Base-by-base conservation (phyloP, 2,888 invertebrate species). In the Ptilodon capucinus region DNA sequence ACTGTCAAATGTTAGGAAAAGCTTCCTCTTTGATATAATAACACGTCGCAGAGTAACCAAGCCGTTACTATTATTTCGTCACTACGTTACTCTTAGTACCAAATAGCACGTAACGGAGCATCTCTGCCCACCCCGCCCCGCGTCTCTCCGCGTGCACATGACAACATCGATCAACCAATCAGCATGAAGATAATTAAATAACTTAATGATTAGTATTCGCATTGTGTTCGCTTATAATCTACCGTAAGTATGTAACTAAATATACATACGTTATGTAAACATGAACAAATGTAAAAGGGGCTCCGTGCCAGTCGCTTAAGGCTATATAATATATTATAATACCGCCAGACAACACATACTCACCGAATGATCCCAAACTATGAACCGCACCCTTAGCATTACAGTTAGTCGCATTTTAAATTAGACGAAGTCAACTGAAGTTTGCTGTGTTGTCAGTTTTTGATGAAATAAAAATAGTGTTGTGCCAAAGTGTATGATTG, bases 181-280 rank as follows among this genome's bases (percentile, higher is more conserved):
- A 71, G 74, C 64, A 68, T 64, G 74, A 68, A 71, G 58, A 63
- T 76, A 68, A 74, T 78, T 75, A 79, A 85, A 84, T 86, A 86
- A 85, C 83, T 86, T 87, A 85, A 59, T 49, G 48, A 60, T 61
- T 86, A 85, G 79, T 88, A 89, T 90, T 88, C 87, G 88, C 87
- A 84, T 81, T 83, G 79, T 68, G 74, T 76, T 78, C 74, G 71
- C 86, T 86, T 84, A 86, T 53, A 74, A 53, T 65, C 79, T 81
- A 54, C 56, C 51, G 59, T 54, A 48, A 44, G 76, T 78, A 74
- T 74, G 75, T 73, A 71, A 60, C 68, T 64, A 60, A 49, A 69
- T 74, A 76, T 76, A 70, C 71, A 74, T 65, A 76, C 64, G 69
- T 54, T 47, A 46, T 38, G 38, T 38, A 38, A 38, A 38, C 19